Percentiles rank a stretch among this genome's conserved stretches.
phyloP scores from a whole-genome alignment of 2,113 vertebrate species.

The Chascanopsetta lugubris region DNA sequence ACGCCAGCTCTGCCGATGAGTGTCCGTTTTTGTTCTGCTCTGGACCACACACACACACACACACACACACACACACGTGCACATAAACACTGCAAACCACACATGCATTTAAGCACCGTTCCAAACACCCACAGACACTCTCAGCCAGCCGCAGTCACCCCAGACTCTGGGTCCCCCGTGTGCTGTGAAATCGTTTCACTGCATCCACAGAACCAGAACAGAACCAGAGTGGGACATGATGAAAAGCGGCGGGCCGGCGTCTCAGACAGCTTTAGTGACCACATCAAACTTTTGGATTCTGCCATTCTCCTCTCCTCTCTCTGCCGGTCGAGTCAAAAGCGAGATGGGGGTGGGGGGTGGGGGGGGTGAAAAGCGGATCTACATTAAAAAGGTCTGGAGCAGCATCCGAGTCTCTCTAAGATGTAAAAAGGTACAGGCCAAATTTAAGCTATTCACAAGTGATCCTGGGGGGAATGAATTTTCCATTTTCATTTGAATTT shows the following conservation, averaged over 20 bases:
- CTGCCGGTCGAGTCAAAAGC: conserved; percentile 5
- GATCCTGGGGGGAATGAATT: conserved; percentile 20
- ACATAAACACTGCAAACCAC: conserved; percentile 55
- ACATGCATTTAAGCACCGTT: conserved; percentile 49
- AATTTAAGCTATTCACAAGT: conserved; percentile 8
- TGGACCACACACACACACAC: conserved; percentile 64
- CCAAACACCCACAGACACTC: conserved; percentile 63
- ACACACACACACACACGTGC: conserved; percentile 12
- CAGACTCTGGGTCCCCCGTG: conserved; percentile 46
- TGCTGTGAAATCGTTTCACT: conserved; percentile 52
- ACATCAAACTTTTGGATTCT: conserved; percentile 19
- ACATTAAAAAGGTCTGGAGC: conserved; percentile 17
- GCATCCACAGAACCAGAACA: conserved; percentile 37
- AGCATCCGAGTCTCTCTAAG: neutral
- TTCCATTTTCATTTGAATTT: conserved; percentile 26
- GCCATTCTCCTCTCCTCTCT: conserved; percentile 14
- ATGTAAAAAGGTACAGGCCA: neutral
- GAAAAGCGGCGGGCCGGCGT: conserved; percentile 36
- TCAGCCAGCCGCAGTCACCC: conserved; percentile 53
- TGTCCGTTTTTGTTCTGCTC: conserved; percentile 61
- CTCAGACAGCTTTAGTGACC: conserved; percentile 38
- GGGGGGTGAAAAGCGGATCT: conserved; percentile 8
- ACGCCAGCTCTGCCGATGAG: conserved; percentile 57
- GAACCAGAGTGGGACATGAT: conserved; percentile 18
- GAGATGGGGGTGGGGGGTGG: neutral